Percentiles rank a stretch among this genome's conserved stretches.
Conservation (phyloP, 2,888 invertebrate genomes). For the Habroteleia sp. region DNA sequence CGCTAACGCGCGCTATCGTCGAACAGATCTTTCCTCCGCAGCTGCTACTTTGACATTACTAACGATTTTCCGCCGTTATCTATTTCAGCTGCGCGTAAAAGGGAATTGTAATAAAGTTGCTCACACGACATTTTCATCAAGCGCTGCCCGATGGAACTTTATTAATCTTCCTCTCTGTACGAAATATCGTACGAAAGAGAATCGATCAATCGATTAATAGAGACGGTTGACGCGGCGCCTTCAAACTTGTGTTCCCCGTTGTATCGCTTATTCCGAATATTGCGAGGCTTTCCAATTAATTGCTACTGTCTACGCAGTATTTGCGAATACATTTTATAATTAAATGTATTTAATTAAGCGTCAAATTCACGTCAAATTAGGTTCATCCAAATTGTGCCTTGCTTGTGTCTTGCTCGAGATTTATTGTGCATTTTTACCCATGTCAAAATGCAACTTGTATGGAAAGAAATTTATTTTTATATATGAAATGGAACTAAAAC, state of each 20-base stretch:
- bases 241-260: slow-evolving; percentile 10
- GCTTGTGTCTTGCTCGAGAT: too few relatives aligned
- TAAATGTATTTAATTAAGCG: slow-evolving; percentile 25
- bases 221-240: slow-evolving; percentile 11
- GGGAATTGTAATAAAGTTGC: slow-evolving; percentile 62
- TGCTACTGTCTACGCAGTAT: background rate
- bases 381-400: too few relatives aligned
- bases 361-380: background rate
- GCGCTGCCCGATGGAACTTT: slow-evolving; percentile 47
- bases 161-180: slow-evolving; percentile 50
- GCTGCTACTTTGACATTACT: slow-evolving; percentile 56
- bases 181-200: slow-evolving; percentile 26
- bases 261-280: slow-evolving; percentile 23
- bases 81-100: slow-evolving; percentile 49
- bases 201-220: slow-evolving; percentile 45
- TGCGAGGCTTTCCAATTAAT: slow-evolving; percentile 28
- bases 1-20: slow-evolving; percentile 42
- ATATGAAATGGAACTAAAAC: too few relatives aligned
- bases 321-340: slow-evolving; percentile 35
- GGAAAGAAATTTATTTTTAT: too few relatives aligned
- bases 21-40: slow-evolving; percentile 42
- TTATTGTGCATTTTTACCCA: too few relatives aligned
- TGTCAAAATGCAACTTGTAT: too few relatives aligned
- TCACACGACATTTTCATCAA: slow-evolving; percentile 61
- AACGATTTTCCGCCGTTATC: slow-evolving; percentile 60